Base-by-base conservation (phyloP, 1,140 invertebrate species). In the Zaprionus gabonicus region DNA sequence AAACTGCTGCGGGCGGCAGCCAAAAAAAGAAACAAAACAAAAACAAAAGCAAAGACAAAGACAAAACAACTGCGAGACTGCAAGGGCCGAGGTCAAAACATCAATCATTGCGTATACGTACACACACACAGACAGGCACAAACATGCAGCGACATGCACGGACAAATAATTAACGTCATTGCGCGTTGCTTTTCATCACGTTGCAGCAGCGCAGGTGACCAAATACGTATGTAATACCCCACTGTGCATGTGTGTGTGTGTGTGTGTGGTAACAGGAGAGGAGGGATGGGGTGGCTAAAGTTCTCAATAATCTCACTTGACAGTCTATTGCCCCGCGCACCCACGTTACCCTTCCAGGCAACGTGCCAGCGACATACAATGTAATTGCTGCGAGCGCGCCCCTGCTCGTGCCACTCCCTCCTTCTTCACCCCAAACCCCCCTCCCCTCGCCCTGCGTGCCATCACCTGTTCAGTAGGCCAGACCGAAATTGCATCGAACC, bases 381-480 rank as follows among this genome's bases (percentile, higher is more conserved):
- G 36, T 64, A 38, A 64, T 71, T 53, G 34, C 49, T 6, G 36
- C 28, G 25, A 38, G 25, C 36, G 53, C 28, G 53, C 31, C 34
- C 23, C 36, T 20, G 1, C n/a, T 7, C 20, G 1, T 6, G 13
- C 15, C 28, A 12, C 28, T 23, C 23, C 57, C 41, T 36, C 20
- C 49, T 7, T n/a, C 55, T 36, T 36, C 28, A 4, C 41, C 9
- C 1, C 20, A 20, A 20, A 20, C 20, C 20, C 0, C 20, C 20
- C 20, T 20, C 20, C 15, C 34, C 55, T 41, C 60, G 10, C 10
- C 57, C 34, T 23, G 9, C 23, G 3, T 23, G 20, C 66, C 85
- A 28, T 65, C 51, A 67, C 76, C 34, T 60, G 81, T 51, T 87
- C 81, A 87, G 74, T 90, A 90, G 85, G 85, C 84, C 84, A 87